A percentile compares a stretch with the other conserved stretches of the same genome.
Evolutionary conservation across 2,113 vertebrate species (phyloP).

Genomic region (Corydoras maculifer): DNA sequence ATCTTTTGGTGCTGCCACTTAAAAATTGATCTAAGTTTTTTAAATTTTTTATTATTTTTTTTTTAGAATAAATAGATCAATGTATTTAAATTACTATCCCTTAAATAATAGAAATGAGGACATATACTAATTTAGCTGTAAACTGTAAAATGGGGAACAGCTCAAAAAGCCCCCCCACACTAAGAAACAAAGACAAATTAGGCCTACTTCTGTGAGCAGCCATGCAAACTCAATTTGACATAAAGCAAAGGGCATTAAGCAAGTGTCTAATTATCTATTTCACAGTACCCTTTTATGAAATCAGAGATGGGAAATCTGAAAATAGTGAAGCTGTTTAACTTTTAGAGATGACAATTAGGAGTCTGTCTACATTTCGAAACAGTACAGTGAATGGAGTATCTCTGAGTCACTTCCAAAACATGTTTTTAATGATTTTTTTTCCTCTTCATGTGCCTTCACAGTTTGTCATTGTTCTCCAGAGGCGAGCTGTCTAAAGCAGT

Average conservation of each 20-base stretch:
- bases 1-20: slow-evolving; percentile 68
- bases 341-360: slow-evolving; percentile 5
- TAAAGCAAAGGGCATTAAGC: slow-evolving; percentile 54
- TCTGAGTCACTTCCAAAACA: slow-evolving; percentile 30
- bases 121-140: slow-evolving; percentile 74
- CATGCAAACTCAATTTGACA: slow-evolving; percentile 56
- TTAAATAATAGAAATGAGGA: slow-evolving; percentile 88
- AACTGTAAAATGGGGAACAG: slow-evolving; percentile 50
- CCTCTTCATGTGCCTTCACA: slow-evolving; percentile 32
- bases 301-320: not conserved
- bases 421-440: slow-evolving; percentile 23
- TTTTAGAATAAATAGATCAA: slow-evolving; percentile 67
- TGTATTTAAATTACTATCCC: slow-evolving; percentile 87
- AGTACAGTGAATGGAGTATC: slow-evolving; percentile 15
- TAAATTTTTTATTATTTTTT: too few species aligned
- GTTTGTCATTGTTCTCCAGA: slow-evolving; percentile 55
- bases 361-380: not conserved
- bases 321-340: slow-evolving; percentile 1
- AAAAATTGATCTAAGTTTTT: slow-evolving; percentile 78
- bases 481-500: slow-evolving; percentile 66
- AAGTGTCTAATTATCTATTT: slow-evolving; percentile 55
- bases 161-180: slow-evolving; percentile 50
- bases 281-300: slow-evolving; percentile 38
- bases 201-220: slow-evolving; percentile 56
- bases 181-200: slow-evolving; percentile 62